Base-by-base conservation (phyloP, 2,797 vertebrate genomes). In the Spinibarbus caldwelli region DNA sequence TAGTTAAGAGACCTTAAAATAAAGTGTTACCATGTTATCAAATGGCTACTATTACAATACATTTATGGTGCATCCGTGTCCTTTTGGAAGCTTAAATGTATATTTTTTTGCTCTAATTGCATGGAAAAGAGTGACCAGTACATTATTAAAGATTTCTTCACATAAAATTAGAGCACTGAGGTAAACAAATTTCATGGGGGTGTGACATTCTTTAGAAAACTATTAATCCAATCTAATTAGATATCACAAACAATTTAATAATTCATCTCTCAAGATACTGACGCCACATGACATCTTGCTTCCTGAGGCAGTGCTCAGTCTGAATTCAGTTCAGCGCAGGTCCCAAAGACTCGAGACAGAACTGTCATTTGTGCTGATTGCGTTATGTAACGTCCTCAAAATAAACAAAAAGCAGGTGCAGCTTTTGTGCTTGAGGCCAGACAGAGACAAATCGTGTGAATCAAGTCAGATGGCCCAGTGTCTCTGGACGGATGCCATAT, bases 231-330 rank as follows among this genome's bases (percentile, higher is more conserved):
- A 47, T 36, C 38, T 68, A 76, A 83, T 83, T 78, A 78, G 43
- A 62, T 82, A 23, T 10, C 66, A 78, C 64, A 86, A 71, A 82
- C 75, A 86, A 70, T 86, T 72, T 83, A 86, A 76, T 86, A 81
- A 86, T 82, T 86, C 2, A 82, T 77, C 49, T 82, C 79, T 57
- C 59, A 34, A 57, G 59, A 70, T 79, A 38, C n/a, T 8, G 12
- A 11, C 45, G 2, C 85, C 14, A 26, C 72, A 45, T 68, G 71
- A 59, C 49, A 67, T 66, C 59, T 67, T 41, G 9, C 36, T 77
- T 86, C 85, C 85, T 6, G 57, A 78, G 83, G 66, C 75, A 59
- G 36, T 34, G 36, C 38, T 54, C 36, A 78, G 64, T 75, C 83
- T 57, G 71, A 85, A 71, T 78, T 71, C 47, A 47, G 41, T 34